Base-by-base conservation (phyloP, 2,113 vertebrate genomes). In the Varanus komodoensis region DNA sequence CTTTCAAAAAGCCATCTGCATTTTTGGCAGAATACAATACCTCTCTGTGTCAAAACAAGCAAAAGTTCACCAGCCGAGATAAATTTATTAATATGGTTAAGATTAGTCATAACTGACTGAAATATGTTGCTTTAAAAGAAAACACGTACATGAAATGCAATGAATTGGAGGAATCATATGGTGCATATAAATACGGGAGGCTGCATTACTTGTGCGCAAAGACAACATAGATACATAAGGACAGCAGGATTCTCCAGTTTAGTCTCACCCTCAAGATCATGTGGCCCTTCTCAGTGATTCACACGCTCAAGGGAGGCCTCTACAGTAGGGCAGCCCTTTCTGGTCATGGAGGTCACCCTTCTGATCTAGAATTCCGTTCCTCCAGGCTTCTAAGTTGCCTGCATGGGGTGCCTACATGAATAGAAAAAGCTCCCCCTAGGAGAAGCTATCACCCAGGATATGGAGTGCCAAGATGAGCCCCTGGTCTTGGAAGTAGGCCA, bases 1-100 rank as follows among this genome's bases (percentile, higher is more conserved):
- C 14, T 84, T 15, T 32, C 8, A 69, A 19, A 71, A 14, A 2
- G 48, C 27, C 50, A 32, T 48, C 14, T 54, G 14, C 29, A 25
- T 3, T 89, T 82, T 19, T 74, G 64, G 87, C 29, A 84, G 38
- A 92, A 21, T 2, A 82, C 86, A 75, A 92, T 89, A 89, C 68
- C 21, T 57, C 91, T 90, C 67, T 61, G 32, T 1, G 71, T 7
- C 38, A 80, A 82, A 92, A 54, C n/a, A 90, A 67, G 87, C 15
- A 19, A 34, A 84, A 90, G 87, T 0, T 29, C 74, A 52, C 32
- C 52, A 75, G 27, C 27, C 67, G 81, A 82, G 84, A 52, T 79
- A 25, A 94, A 29, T 71, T 74, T 80, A 57, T 32, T 69, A 9
- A 68, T 81, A 86, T 17, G 86, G 88, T 57, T 38, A 67, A 64